Percentiles rank a stretch among this genome's conserved stretches.
phyloP scores from a whole-genome alignment of 2,113 vertebrate genomes.

The Suncus etruscus region DNA sequence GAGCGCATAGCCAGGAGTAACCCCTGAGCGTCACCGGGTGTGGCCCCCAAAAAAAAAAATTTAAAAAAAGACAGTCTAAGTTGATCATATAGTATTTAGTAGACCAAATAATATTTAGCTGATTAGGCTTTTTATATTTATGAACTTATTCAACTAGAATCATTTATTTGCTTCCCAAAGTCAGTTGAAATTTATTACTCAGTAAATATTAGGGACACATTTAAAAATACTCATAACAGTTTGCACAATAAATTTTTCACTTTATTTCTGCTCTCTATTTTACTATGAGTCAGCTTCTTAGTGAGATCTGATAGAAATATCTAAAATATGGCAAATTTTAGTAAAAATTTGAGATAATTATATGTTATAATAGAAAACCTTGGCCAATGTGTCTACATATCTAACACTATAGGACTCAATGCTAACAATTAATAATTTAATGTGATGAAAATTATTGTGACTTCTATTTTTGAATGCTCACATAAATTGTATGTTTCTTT shows the following conservation, averaged over 20 bases:
- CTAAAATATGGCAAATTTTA: background rate
- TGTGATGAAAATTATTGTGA: background rate
- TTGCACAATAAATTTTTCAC: constrained; percentile 1
- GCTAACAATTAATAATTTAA: background rate
- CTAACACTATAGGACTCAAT: background rate
- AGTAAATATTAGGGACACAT: constrained; percentile 37
- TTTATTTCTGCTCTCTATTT: constrained; percentile 41
- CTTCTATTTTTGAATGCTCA: background rate
- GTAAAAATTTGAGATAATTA: constrained; percentile 6
- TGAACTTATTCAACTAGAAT: background rate
- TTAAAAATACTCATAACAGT: constrained; percentile 4
- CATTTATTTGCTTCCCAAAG: constrained; percentile 20
- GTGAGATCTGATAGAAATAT: background rate
- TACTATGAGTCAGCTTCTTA: constrained; percentile 26
- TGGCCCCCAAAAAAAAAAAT: too few relatives aligned
- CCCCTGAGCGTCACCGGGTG: too few relatives aligned
- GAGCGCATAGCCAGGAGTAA: too few relatives aligned
- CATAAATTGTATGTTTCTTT: background rate
- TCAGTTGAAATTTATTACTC: background rate
- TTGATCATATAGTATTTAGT: too few relatives aligned
- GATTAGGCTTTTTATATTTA: background rate
- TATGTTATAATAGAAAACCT: background rate
- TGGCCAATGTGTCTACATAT: background rate
- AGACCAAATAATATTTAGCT: background rate
- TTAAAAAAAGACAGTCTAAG: too few relatives aligned